Conservation (phyloP, 2,888 invertebrate genomes). For the Synergus umbraculus region DNA sequence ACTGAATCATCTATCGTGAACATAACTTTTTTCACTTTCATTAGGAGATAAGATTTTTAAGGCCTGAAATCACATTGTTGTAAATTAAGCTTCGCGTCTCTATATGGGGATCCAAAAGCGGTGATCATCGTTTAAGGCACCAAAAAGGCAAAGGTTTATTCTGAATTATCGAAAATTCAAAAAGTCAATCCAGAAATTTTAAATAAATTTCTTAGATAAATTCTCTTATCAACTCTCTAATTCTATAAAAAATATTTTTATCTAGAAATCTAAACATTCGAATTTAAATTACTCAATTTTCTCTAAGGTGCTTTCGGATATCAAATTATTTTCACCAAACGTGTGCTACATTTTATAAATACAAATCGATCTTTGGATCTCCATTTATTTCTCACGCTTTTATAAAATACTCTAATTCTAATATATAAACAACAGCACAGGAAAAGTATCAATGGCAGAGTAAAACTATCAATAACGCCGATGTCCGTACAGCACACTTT, state of each 20-base stretch:
- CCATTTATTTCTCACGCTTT: constrained; percentile 31
- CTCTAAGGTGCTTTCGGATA: not conserved
- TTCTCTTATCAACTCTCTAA: too few relatives aligned
- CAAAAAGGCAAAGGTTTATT: not conserved
- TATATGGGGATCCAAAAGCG: constrained; percentile 9
- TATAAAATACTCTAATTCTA: constrained; percentile 32
- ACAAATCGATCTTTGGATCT: constrained; percentile 6
- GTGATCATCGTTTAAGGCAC: not conserved
- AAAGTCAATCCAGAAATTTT: too few relatives aligned
- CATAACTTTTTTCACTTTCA: constrained; percentile 39
- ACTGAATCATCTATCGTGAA: constrained; percentile 23
- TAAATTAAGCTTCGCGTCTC: constrained; percentile 34
- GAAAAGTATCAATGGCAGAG: not conserved
- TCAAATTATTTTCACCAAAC: constrained; percentile 10
- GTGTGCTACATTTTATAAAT: constrained; percentile 1
- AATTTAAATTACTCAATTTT: too few relatives aligned
- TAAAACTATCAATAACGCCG: not conserved
- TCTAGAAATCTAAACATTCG: too few relatives aligned
- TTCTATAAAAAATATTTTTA: too few relatives aligned
- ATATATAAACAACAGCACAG: not conserved
- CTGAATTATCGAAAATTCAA: too few relatives aligned
- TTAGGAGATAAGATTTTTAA: constrained; percentile 40
- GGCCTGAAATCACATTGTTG: constrained; percentile 37
- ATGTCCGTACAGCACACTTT: constrained; percentile 5
- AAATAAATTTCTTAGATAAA: too few relatives aligned